Conservation (phyloP, 2,888 invertebrate genomes). For the Athalia rosae region DNA sequence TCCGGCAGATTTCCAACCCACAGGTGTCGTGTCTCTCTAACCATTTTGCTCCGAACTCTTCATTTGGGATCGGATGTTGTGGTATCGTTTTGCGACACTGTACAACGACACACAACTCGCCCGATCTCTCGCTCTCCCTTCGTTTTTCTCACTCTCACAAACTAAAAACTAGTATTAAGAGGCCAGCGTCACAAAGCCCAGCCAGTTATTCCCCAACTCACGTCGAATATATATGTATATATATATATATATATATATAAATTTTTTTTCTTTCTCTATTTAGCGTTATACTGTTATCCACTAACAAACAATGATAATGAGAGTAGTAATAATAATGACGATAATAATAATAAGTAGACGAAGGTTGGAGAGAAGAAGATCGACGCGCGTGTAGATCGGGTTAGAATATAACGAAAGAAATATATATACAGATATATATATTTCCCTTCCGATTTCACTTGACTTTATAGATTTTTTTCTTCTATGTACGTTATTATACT, state of each 20-base stretch:
- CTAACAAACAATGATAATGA: constrained; percentile 9
- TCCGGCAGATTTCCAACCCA: constrained; percentile 99
- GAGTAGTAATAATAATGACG: not conserved
- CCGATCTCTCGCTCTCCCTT: constrained; percentile 57
- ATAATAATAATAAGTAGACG: constrained; percentile 7
- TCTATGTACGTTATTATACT: too few relatives aligned
- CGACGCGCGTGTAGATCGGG: too few relatives aligned
- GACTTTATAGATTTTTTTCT: too few relatives aligned
- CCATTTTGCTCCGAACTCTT: constrained; percentile 98
- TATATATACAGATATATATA: too few relatives aligned
- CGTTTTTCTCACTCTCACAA: constrained; percentile 47
- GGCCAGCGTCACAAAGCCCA: constrained; percentile 46
- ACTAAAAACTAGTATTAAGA: constrained; percentile 51
- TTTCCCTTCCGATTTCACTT: too few relatives aligned
- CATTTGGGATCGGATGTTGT: constrained; percentile 84
- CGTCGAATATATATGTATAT: not conserved
- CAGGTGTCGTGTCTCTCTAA: constrained; percentile 99
- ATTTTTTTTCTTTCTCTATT: not conserved
- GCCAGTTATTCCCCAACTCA: constrained; percentile 36
- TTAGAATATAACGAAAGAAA: too few relatives aligned
- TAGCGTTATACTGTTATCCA: constrained; percentile 39
- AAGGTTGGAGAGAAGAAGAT: too few relatives aligned
- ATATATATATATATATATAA: not conserved
- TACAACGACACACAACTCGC: constrained; percentile 73
- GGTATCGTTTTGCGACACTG: constrained; percentile 73